Conservation (phyloP, 64 coral and sea anemone genomes). For the Montipora efflorescens region DNA sequence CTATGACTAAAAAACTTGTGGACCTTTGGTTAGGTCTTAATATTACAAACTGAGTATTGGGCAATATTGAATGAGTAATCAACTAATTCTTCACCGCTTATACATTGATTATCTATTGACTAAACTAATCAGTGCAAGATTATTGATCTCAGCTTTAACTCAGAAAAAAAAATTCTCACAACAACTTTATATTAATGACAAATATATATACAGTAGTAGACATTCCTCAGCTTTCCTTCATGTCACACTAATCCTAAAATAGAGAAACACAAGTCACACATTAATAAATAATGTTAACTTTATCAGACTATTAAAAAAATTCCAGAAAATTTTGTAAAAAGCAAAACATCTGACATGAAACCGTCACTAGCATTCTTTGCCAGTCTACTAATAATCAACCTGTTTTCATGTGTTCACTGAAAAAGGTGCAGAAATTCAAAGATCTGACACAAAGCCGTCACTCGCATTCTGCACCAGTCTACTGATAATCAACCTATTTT, state of each 20-base stretch:
- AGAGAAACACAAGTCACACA: constrained; percentile 15
- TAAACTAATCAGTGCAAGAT: background rate
- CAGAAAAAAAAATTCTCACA: background rate
- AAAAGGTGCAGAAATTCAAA: too few relatives aligned
- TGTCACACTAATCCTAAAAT: constrained; percentile 11
- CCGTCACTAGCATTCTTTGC: background rate
- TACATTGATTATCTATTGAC: background rate
- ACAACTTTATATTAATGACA: constrained; percentile 16
- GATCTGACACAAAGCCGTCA: too few relatives aligned
- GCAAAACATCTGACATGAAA: background rate
- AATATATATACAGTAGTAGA: background rate
- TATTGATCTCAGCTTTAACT: constrained; percentile 11
- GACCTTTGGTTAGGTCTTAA: background rate
- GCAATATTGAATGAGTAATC: constrained; percentile 21
- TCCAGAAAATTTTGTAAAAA: background rate
- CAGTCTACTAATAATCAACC: background rate
- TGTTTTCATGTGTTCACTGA: background rate
- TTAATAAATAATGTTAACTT: background rate
- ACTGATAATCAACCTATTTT: too few relatives aligned
- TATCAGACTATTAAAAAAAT: constrained; percentile 15
- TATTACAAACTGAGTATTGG: constrained; percentile 1
- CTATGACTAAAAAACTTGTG: constrained; percentile 8
- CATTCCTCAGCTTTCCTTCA: constrained; percentile 7
- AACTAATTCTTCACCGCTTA: background rate
- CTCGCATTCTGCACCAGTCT: too few relatives aligned